phyloP scores from a whole-genome alignment of 2,113 vertebrate genomes.

The Alligator mississippiensis region DNA sequence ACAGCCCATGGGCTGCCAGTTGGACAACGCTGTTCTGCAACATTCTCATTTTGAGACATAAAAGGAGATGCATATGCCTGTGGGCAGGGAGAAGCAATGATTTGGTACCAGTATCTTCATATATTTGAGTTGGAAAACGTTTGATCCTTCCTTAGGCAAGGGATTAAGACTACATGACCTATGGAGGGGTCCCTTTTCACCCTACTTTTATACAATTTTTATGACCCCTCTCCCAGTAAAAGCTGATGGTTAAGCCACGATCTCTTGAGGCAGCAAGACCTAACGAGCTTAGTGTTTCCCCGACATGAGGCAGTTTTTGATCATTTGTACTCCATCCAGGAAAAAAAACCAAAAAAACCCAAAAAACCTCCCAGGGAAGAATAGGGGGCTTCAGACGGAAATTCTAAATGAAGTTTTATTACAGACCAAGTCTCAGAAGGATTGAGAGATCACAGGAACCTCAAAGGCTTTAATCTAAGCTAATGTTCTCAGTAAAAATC shows the following conservation, averaged over 20 bases:
- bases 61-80: not conserved
- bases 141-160: too few relatives aligned
- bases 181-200: not conserved
- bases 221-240: not conserved
- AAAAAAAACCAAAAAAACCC: not conserved
- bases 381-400: slow-evolving; percentile 19
- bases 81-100: not conserved
- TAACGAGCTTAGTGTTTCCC: slow-evolving; percentile 9
- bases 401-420: slow-evolving; percentile 42
- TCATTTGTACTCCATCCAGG: slow-evolving; percentile 7
- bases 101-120: not conserved
- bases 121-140: too few relatives aligned
- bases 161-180: not conserved
- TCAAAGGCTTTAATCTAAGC: slow-evolving; percentile 41
- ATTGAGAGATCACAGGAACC: slow-evolving; percentile 45
- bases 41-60: not conserved
- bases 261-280: not conserved
- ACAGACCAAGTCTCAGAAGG: slow-evolving; percentile 42
- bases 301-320: not conserved
- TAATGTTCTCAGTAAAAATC: slow-evolving; percentile 43
- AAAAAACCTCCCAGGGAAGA: not conserved
- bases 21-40: not conserved
- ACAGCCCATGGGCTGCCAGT: too few relatives aligned
- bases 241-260: not conserved
- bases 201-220: too few relatives aligned